Evolutionary conservation across 2,888 invertebrate species (phyloP), one percentile per base, ranked within the genome.

Genomic region (Priapulus caudatus): DNA sequence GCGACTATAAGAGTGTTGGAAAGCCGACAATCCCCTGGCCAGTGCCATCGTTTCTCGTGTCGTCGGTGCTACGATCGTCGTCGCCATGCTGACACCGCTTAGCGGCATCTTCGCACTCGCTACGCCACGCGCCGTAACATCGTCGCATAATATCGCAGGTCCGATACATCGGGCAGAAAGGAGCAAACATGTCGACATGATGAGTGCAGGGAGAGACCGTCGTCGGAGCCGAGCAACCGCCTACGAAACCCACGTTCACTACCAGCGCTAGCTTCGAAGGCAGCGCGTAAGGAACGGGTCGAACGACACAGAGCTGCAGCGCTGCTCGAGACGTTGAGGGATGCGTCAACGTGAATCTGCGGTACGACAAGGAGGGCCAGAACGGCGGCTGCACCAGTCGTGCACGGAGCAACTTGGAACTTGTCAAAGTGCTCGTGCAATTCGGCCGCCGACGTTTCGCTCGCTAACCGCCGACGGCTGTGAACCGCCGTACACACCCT

Each of bases 401-500:
- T 54, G 59, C 67, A 52, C 64, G 66, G 45, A 72, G 72, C 1
- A 68, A 72, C 56, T 62, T 72, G 45, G 71, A 71, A 57, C 63
- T 71, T 23, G 71, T 72, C 48, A 70, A 71, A 60, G 57, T 71
- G n/a, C 61, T 72, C 52, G 67, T 72, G 48, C 64, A 65, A 57
- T 69, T 68, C 53, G 72, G 72, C 16, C n/a, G 72, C 72, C 2
- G 72, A 72, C 58, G 65, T 68, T 2, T 62, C 64, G 47, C 62
- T 71, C 52, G 69, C 71, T 4, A 72, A 70, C 59, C 59, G 68
- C n/a, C 5, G 72, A 72, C 55, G 72, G 72, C 1, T 72, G 71
- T 71, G 68, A 64, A 45, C 61, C 63, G 15, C 51, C 63, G 18
- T 62, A 63, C 55, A 66, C n/a, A n/a, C n/a, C n/a, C n/a, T n/a